phyloP scores from a whole-genome alignment of 1,140 invertebrate species.

The Papilio polytes region DNA sequence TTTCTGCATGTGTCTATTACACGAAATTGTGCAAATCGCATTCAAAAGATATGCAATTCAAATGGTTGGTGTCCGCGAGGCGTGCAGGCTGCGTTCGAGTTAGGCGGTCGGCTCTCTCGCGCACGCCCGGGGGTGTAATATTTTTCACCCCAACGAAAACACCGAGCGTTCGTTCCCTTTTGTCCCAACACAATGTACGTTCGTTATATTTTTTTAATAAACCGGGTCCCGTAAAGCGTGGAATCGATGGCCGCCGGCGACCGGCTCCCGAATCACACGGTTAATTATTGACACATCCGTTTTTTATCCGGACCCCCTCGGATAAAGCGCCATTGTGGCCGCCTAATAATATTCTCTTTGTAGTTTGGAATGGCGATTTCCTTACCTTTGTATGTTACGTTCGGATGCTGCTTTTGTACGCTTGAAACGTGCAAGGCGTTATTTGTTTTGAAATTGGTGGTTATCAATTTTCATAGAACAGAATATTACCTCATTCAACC shows the following conservation, averaged over 20 bases:
- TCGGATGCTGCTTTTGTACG: constrained; percentile 23
- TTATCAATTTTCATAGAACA: constrained; percentile 29
- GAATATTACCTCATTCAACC: background rate
- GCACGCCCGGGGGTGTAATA: constrained; percentile 78
- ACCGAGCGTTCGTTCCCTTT: constrained; percentile 66
- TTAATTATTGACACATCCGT: constrained; percentile 83
- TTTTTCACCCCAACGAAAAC: constrained; percentile 80
- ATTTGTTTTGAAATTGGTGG: constrained; percentile 33
- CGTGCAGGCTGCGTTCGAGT: constrained; percentile 44
- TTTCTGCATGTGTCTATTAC: constrained; percentile 15
- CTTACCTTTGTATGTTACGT: constrained; percentile 66
- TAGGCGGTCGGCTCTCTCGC: constrained; percentile 62
- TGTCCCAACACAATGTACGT: constrained; percentile 70
- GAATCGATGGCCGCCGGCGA: constrained; percentile 73
- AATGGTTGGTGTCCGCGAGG: constrained; percentile 49
- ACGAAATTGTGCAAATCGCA: constrained; percentile 49
- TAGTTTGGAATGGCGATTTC: constrained; percentile 72
- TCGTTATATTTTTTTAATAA: constrained; percentile 68
- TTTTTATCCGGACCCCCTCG: constrained; percentile 64
- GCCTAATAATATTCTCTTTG: constrained; percentile 71
- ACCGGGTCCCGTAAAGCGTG: constrained; percentile 52
- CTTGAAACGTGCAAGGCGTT: constrained; percentile 6
- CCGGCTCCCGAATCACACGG: constrained; percentile 70
- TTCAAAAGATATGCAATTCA: constrained; percentile 61
- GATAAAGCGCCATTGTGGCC: constrained; percentile 64